A percentile compares a stretch with the other conserved stretches of the same genome.
phyloP scores from a whole-genome alignment of 2,797 vertebrate genomes.

The Emydoidea blandingii region DNA sequence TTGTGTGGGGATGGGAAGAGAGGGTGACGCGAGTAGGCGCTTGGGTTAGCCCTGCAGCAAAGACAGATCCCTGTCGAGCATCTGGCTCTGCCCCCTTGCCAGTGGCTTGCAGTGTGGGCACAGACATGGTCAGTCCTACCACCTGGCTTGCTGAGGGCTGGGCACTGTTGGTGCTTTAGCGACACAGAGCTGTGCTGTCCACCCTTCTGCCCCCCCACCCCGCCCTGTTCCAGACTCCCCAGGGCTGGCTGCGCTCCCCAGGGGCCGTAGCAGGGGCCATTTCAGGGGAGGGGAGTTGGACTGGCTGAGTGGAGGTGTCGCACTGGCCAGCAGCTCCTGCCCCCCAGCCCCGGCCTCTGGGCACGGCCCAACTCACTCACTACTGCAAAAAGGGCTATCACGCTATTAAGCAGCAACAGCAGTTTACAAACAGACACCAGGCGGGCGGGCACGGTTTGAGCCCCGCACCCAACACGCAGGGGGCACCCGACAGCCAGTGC shows the following conservation, averaged over 20 bases:
- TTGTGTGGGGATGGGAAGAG: not conserved
- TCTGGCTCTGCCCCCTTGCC: not conserved
- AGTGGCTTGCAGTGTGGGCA: not conserved
- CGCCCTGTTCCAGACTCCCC: not conserved
- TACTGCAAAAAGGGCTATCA: constrained; percentile 75
- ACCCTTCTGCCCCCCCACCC: not conserved
- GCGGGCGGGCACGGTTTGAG: not conserved
- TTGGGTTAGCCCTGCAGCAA: not conserved
- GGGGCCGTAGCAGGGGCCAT: not conserved
- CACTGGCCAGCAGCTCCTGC: not conserved
- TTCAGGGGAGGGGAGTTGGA: not conserved
- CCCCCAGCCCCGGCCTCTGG: not conserved
- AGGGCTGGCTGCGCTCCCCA: not conserved
- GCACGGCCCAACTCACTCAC: not conserved
- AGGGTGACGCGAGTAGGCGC: not conserved
- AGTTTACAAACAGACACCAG: constrained; percentile 68
- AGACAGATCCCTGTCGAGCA: not conserved
- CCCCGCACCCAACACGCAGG: not conserved
- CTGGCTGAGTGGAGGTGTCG: not conserved
- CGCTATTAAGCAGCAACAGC: constrained; percentile 64
- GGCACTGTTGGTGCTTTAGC: not conserved
- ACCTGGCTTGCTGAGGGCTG: not conserved
- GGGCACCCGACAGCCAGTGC: not conserved
- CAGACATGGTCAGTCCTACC: not conserved
- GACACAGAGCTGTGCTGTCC: not conserved